Percentiles rank a stretch among this genome's conserved stretches.
Conservation (phyloP, 2,113 vertebrate species). For the Pelobates fuscus region DNA sequence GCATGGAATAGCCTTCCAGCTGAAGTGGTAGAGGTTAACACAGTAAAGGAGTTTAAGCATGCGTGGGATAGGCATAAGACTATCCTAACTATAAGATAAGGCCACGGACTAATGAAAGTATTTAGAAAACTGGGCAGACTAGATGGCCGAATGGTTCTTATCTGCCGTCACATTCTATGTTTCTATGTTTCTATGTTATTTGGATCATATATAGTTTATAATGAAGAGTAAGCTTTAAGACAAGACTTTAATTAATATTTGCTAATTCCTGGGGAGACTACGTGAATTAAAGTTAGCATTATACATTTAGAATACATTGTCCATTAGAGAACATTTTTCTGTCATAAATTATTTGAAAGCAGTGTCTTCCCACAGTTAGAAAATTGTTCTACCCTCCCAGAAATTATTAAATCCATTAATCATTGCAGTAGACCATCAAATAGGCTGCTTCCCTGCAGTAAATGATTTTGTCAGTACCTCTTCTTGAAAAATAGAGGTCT, state of each 20-base stretch:
- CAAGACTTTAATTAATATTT: constrained; percentile 40
- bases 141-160: no score
- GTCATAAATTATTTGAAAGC: constrained; percentile 19
- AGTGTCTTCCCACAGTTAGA: constrained; percentile 10
- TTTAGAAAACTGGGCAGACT: no score
- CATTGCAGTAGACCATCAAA: constrained; percentile 19
- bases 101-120: no score
- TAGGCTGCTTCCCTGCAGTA: constrained; percentile 6
- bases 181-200: no score
- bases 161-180: no score
- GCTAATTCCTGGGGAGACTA: constrained; percentile 17
- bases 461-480: constrained; percentile 4
- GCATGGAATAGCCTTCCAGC: no score
- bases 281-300: neutral
- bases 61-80: no score
- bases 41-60: no score
- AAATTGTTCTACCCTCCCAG: constrained; percentile 13
- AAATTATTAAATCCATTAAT: constrained; percentile 37
- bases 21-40: no score
- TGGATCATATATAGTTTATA: no score
- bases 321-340: constrained; percentile 18
- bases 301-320: constrained; percentile 25
- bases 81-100: no score
- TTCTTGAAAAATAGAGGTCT: constrained; percentile 14
- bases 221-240: no score